Base-by-base conservation (phyloP, 2,113 vertebrate genomes). In the Sprattus sprattus region DNA sequence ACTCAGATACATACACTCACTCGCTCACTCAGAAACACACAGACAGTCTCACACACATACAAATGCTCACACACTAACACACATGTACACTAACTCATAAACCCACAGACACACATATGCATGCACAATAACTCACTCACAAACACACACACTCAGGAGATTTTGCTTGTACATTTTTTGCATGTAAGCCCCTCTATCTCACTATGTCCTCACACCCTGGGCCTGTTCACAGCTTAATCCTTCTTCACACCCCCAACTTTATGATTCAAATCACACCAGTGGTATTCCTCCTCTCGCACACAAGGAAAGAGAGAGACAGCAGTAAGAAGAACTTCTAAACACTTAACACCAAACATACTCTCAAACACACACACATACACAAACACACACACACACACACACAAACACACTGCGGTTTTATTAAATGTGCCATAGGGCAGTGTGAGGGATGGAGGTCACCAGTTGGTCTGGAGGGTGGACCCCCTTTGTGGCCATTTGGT, bases 401-500 rank as follows among this genome's bases (percentile, higher is more conserved):
- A 75, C 67, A 75, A 8, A 75, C 28, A 75, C 71, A 78, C 28
- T 16, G 3, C 2, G 28, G 28, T 32, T 78, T 78, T 32, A 78
- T 78, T 78, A 44, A 39, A 32, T 16, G 15, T 78, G 71, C 71
- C 25, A 15, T 78, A 32, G 25, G 71, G 32, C 28, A 39, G 71
- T 46, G 8, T 22, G 16, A 45, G 82, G 50, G 82, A 45, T 44
- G 45, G 82, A 83, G 71, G 71, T 78, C 82, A 83, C 82, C 82
- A 83, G 82, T 83, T 83, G 82, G 52, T 83, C 54, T 64, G 39
- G 32, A 44, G 80, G 81, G 45, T 81, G 54, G 85, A 67, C 64
- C 85, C 81, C 81, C 81, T 86, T 60, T 86, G 54, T 25, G 57
- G 11, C 85, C 85, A 86, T 86, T 86, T 86, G 85, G 85, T 46